Evolutionary conservation across 2,797 vertebrate genomes (phyloP).

Genomic region (Smutsia temminckii): DNA sequence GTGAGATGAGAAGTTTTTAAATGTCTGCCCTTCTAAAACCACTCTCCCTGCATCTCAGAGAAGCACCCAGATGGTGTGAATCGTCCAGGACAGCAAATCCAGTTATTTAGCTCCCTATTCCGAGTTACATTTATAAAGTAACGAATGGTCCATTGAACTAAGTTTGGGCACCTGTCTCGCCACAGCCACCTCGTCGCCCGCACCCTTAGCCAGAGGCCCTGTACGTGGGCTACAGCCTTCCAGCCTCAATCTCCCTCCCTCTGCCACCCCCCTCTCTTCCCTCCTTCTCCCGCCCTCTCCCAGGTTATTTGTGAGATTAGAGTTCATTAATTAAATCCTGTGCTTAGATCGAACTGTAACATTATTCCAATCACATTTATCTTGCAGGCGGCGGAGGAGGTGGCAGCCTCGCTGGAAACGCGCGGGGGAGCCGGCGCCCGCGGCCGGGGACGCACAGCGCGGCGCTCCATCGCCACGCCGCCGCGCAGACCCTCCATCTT

Average conservation of each 20-base stretch:
- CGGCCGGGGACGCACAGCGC: slow-evolving; percentile 74
- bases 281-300: background rate
- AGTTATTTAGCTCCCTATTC: slow-evolving; percentile 40
- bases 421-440: slow-evolving; percentile 80
- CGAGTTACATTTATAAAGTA: slow-evolving; percentile 43
- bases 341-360: slow-evolving; percentile 79
- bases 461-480: slow-evolving; percentile 66
- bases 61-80: slow-evolving; percentile 48
- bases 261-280: background rate
- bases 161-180: slow-evolving; percentile 54
- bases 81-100: background rate
- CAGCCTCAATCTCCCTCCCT: slow-evolving; percentile 25
- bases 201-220: background rate
- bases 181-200: background rate
- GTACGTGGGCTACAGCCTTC: slow-evolving; percentile 19
- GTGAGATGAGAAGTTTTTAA: background rate
- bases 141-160: slow-evolving; percentile 53
- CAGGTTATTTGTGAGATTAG: slow-evolving; percentile 78
- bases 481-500: slow-evolving; percentile 76
- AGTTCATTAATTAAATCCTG: slow-evolving; percentile 84
- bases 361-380: slow-evolving; percentile 83
- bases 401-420: slow-evolving; percentile 78
- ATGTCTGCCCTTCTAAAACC: background rate
- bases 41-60: background rate
- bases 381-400: slow-evolving; percentile 75